These are phyloP conservation scores for Mirounga angustirostris DNA, from an alignment of 2,113 vertebrate genomes.

Conservation along the genomic window DNA sequence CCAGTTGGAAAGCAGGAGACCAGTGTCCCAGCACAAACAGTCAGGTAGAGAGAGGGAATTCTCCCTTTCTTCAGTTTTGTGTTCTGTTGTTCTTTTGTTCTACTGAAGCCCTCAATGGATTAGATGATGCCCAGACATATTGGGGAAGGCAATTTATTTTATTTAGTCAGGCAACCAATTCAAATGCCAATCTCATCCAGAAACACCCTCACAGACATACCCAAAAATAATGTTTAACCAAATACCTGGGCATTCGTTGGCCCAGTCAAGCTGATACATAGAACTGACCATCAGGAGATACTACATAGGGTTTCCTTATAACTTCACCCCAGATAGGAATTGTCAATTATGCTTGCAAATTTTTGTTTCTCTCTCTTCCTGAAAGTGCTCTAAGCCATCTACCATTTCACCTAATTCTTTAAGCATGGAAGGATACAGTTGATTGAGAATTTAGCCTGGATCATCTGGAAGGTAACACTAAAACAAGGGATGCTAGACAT, in stretches of 20 bases:
- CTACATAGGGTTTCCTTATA: background rate
- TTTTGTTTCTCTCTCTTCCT: background rate
- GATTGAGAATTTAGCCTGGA: background rate
- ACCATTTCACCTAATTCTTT: background rate
- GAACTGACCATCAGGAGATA: background rate
- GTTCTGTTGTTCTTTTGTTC: background rate
- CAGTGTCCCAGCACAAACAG: background rate
- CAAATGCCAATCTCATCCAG: background rate
- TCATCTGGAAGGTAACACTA: background rate
- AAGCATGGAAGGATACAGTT: background rate
- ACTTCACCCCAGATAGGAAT: background rate
- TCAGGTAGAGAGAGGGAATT: background rate
- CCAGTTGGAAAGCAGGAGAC: background rate
- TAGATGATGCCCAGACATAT: background rate
- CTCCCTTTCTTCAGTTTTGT: background rate
- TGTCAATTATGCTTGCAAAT: background rate
- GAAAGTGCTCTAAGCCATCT: background rate
- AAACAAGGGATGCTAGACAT: background rate
- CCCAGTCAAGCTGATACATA: background rate
- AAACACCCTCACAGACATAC: background rate
- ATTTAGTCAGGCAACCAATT: background rate
- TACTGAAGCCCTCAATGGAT: background rate
- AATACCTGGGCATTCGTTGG: background rate
- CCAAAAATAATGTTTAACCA: background rate
- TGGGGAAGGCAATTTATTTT: background rate